Conservation (phyloP, 2,888 invertebrate genomes). For the Eudemis profundana region DNA sequence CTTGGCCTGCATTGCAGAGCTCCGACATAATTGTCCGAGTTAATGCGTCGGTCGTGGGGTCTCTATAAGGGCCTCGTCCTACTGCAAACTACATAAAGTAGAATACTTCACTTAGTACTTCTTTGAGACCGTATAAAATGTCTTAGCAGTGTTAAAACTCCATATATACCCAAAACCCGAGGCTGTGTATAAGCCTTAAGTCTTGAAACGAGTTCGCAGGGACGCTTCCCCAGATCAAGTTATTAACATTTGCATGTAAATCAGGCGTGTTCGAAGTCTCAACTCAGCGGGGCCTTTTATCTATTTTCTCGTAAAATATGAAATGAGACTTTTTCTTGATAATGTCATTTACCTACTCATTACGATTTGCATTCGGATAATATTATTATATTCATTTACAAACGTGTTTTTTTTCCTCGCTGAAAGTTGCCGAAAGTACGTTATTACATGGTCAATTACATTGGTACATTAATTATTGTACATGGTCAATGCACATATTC, state of each 20-base stretch:
- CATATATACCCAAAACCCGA: slow-evolving; percentile 27
- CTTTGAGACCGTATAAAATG: slow-evolving; percentile 27
- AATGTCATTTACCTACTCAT: slow-evolving; percentile 47
- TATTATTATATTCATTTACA: slow-evolving; percentile 6
- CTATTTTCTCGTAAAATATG: slow-evolving; percentile 71
- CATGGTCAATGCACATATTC: no score
- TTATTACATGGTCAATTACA: no score
- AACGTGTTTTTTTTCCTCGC: neutral
- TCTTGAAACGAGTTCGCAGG: slow-evolving; percentile 58
- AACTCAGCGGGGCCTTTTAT: slow-evolving; percentile 70
- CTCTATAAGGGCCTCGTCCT: slow-evolving; percentile 23
- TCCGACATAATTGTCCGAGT: slow-evolving; percentile 30
- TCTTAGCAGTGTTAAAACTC: slow-evolving; percentile 17
- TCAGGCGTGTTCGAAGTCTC: slow-evolving; percentile 69
- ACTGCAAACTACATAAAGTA: slow-evolving; percentile 1
- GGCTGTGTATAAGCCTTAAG: slow-evolving; percentile 45
- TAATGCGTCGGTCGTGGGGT: slow-evolving; percentile 19
- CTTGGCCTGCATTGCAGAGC: slow-evolving; percentile 24
- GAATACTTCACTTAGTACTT: slow-evolving; percentile 9
- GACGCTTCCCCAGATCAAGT: slow-evolving; percentile 63
- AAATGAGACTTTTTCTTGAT: slow-evolving; percentile 68
- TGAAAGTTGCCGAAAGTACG: neutral
- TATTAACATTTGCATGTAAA: slow-evolving; percentile 82
- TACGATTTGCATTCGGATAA: slow-evolving; percentile 27
- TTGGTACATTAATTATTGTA: no score